A percentile compares a stretch with the other conserved stretches of the same genome.
These are phyloP conservation scores for Sussaba pulchella DNA, from an alignment of 2,888 invertebrate species.

Conservation along the genomic window DNA sequence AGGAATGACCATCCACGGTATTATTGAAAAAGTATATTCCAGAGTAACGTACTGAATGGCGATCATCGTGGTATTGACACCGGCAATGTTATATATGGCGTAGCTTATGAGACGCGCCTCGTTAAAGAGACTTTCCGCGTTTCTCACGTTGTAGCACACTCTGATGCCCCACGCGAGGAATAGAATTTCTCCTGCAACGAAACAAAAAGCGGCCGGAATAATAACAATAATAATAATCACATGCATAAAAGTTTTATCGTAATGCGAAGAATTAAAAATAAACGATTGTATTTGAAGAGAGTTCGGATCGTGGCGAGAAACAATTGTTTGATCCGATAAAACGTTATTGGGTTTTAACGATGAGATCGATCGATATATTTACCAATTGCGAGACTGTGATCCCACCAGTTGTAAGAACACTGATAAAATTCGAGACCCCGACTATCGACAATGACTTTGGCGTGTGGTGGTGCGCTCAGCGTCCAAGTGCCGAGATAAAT, in stretches of 20 bases:
- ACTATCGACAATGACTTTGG: slow-evolving; percentile 92
- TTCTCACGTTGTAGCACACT: slow-evolving; percentile 94
- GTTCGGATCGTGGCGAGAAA: too few species aligned
- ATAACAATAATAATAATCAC: too few species aligned
- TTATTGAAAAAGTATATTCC: too few species aligned
- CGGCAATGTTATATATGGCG: slow-evolving; percentile 97
- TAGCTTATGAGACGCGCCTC: slow-evolving; percentile 97
- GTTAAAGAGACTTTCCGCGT: slow-evolving; percentile 96
- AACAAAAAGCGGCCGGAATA: neutral
- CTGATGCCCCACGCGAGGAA: slow-evolving; percentile 94
- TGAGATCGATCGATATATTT: slow-evolving; percentile 65
- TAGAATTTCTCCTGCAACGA: slow-evolving; percentile 88
- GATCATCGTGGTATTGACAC: slow-evolving; percentile 96
- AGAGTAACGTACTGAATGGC: slow-evolving; percentile 93
- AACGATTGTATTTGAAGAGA: too few species aligned
- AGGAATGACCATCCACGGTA: too few species aligned
- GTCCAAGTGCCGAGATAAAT: slow-evolving; percentile 97
- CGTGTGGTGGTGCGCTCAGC: slow-evolving; percentile 93
- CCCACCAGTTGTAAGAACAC: slow-evolving; percentile 97
- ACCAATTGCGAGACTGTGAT: slow-evolving; percentile 96
- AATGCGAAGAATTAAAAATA: neutral
- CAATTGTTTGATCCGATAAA: too few species aligned
- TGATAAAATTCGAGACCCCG: slow-evolving; percentile 93
- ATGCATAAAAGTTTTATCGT: too few species aligned
- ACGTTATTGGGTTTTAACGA: too few species aligned